Evolutionary conservation across 2,113 vertebrate genomes (phyloP), one percentile per base, ranked within the genome.

Genomic region (Gadus macrocephalus): DNA sequence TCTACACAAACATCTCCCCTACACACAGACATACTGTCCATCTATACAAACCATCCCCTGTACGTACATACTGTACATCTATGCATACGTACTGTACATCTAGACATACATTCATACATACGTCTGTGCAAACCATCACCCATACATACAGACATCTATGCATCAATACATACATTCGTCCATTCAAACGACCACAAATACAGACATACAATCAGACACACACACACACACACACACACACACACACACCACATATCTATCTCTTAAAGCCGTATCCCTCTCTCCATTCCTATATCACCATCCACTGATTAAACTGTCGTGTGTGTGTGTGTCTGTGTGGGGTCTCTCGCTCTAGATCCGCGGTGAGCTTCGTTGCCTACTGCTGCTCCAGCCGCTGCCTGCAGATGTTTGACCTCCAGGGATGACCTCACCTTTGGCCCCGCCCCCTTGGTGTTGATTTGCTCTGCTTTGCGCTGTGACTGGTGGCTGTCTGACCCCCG

Each of bases 321-420:
- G 38, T 42, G 38, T 42, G 38, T 42, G 38, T 42, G 6, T 63
- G 35, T 27, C 15, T 38, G 25, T n/a, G 0, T 59, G 35, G 27
- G 11, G 42, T 27, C 15, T 62, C n/a, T 0, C 59, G 22, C 35
- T 61, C 42, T 88, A 97, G 94, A 90, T 95, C 94, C n/a, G 84
- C 93, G 2, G 94, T 99, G 68, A 96, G 94, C 83, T 99, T 98
- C 82, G 94, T 98, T 85, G 97, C 96, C 19, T 98, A 98, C 83
- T 99, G 97, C 93, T 99, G 97, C 89, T 98, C 97, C 83, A 95
- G 92, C 85, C 93, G 87, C 64, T 99, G 96, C 91, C 93, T 97
- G 83, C 92, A 91, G 90, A 94, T 91, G 73, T 98, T 98, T 88
- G 90, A 98, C 92, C 94, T 98, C 72, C 94, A 96, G 85, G 92